phyloP scores from a whole-genome alignment of 23 tunicate species.

The Ascidia mentula region DNA sequence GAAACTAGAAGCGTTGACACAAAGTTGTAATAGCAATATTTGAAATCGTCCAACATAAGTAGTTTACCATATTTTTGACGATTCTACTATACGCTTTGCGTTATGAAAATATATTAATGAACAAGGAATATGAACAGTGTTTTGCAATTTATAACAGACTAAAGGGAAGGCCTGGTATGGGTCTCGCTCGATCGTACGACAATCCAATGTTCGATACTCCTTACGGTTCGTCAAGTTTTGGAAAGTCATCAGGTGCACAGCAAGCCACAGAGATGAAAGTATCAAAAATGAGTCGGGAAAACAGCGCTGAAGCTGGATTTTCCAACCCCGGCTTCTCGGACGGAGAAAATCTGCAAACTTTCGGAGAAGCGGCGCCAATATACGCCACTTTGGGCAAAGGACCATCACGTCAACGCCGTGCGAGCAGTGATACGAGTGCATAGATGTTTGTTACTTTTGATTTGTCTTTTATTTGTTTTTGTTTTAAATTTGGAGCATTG shows the following conservation, averaged over 20 bases:
- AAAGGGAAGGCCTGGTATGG: neutral
- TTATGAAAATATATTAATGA: no score
- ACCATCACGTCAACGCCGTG: slow-evolving; percentile 29
- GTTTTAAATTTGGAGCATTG: neutral
- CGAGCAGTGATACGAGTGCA: neutral
- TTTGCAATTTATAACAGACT: no score
- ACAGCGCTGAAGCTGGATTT: slow-evolving; percentile 24
- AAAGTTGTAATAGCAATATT: no score
- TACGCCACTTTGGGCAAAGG: slow-evolving; percentile 47
- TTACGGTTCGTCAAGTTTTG: slow-evolving; percentile 43
- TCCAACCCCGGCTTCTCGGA: slow-evolving; percentile 34
- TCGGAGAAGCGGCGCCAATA: slow-evolving; percentile 15
- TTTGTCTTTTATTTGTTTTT: neutral
- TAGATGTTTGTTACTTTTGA: neutral
- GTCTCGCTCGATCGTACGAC: slow-evolving; percentile 28
- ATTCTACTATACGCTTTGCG: neutral
- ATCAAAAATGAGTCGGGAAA: slow-evolving; percentile 7
- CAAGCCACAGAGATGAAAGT: slow-evolving; percentile 28
- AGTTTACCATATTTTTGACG: no score
- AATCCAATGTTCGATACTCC: slow-evolving; percentile 47
- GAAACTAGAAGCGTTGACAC: no score
- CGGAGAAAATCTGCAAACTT: neutral
- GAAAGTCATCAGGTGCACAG: neutral
- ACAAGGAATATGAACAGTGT: no score
- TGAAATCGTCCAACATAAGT: no score